phyloP scores from a whole-genome alignment of 2,888 invertebrate species.

The Patella pellucida region DNA sequence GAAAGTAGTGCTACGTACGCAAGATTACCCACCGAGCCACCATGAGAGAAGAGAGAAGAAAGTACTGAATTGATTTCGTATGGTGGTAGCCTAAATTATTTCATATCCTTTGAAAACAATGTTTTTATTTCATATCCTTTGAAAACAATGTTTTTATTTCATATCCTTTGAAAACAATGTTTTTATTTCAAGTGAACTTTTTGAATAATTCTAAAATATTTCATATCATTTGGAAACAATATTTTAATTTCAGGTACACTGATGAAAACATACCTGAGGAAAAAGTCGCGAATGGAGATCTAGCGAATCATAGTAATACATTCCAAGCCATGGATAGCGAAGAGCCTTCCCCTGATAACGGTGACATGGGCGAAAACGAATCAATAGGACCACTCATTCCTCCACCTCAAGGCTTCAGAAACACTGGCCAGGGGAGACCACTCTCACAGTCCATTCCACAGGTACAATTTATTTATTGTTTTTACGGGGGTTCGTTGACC shows the following conservation, averaged over 20 bases:
- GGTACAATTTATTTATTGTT: slow-evolving; percentile 35
- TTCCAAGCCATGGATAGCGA: slow-evolving; percentile 46
- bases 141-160: no score
- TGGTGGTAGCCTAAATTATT: no score
- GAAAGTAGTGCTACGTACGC: no score
- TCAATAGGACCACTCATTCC: slow-evolving; percentile 55
- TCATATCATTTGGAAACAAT: neutral
- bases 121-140: no score
- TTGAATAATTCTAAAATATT: no score
- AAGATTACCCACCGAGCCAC: no score
- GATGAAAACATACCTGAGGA: slow-evolving; percentile 48
- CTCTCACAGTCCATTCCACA: slow-evolving; percentile 60
- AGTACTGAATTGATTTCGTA: no score
- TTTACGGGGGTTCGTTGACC: neutral
- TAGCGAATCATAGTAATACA: slow-evolving; percentile 44
- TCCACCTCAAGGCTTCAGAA: slow-evolving; percentile 60
- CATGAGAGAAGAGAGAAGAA: no score
- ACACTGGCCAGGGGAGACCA: slow-evolving; percentile 45
- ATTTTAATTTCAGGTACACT: slow-evolving; percentile 40
- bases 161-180: no score
- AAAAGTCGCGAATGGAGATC: slow-evolving; percentile 44
- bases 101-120: no score
- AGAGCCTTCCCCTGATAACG: slow-evolving; percentile 28
- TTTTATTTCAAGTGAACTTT: no score
- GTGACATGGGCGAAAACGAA: slow-evolving; percentile 42